Evolutionary conservation across 2,113 vertebrate genomes (phyloP).

Genomic region (Fukomys damarensis): DNA sequence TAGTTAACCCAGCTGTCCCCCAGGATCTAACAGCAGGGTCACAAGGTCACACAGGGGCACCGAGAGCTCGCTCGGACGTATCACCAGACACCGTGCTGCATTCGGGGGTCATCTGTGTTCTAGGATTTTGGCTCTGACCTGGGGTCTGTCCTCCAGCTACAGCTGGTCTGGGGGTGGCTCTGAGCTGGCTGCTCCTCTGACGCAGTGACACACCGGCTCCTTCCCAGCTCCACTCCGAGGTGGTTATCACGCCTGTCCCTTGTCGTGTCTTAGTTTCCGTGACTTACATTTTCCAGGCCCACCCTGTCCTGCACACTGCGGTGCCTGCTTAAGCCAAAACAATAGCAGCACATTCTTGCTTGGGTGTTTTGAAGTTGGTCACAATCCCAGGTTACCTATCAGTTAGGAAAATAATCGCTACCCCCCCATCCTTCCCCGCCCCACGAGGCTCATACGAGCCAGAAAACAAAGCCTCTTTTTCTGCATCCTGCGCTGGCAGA

Average conservation of each 20-base stretch:
- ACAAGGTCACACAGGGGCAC: not conserved
- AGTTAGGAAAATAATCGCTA: conserved; percentile 1
- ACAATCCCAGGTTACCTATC: not conserved
- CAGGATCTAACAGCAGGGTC: not conserved
- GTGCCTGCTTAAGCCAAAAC: conserved; percentile 25
- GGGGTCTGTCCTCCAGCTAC: not conserved
- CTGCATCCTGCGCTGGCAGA: not conserved
- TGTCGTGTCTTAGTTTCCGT: not conserved
- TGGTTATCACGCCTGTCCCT: not conserved
- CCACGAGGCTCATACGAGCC: not conserved
- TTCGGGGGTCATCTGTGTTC: not conserved
- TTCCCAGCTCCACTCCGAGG: not conserved
- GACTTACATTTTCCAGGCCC: not conserved
- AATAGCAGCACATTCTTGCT: not conserved
- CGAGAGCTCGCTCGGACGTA: not conserved
- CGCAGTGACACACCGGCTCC: not conserved
- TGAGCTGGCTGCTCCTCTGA: not conserved
- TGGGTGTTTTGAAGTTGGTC: not conserved
- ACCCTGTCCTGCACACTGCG: not conserved
- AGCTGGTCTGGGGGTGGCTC: not conserved
- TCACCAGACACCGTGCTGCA: not conserved
- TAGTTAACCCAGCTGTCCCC: not conserved
- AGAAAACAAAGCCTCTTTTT: not conserved
- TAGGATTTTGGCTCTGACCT: not conserved
- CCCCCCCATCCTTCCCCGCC: accelerated